Evolutionary conservation across 2,113 vertebrate genomes (phyloP), one percentile per base, ranked within the genome.

Genomic region (Colistium nudipinnis): DNA sequence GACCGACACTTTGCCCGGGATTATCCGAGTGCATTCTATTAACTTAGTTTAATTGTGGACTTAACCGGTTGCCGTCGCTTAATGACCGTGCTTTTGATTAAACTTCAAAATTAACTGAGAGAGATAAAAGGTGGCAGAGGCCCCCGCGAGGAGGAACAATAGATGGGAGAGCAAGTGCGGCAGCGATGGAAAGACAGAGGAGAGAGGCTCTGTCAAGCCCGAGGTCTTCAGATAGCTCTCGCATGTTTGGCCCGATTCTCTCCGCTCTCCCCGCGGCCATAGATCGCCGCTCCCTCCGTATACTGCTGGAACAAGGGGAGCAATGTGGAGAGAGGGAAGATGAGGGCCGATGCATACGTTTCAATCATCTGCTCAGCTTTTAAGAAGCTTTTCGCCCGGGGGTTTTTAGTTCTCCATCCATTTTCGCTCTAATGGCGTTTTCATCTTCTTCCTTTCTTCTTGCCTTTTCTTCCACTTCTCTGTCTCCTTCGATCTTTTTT

Each of bases 391-490:
- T 77, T 16, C 66, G 79, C 77, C 78, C 55, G 1, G 47, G 69
- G 88, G 81, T 87, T 83, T 61, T 84, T 80, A 70, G 72, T 81
- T 76, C 57, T 62, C 41, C 56, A 55, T 80, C 87, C 82, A 44
- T 79, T 87, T 78, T 75, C 57, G 28, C 77, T 77, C 70, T 86
- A 81, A 88, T 87, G 68, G 78, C 45, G 67, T 41, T 68, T 84
- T 84, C 74, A 56, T 82, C 53, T 64, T 28, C 45, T 57, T 57
- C 57, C 61, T 35, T 39, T 54, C 55, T 36, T 30, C 44, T 51
- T 57, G 14, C 59, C 59, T 78, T 74, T 81, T 83, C 80, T 78
- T n/a, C n/a, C n/a, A n/a, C n/a, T n/a, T 84, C 84, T 69, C 62
- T 39, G 38, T 56, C 68, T 77, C 53, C 36, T 64, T 62, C 52